Evolutionary conservation across 2,888 invertebrate species (phyloP).

Genomic region (Nemoura dubitans): DNA sequence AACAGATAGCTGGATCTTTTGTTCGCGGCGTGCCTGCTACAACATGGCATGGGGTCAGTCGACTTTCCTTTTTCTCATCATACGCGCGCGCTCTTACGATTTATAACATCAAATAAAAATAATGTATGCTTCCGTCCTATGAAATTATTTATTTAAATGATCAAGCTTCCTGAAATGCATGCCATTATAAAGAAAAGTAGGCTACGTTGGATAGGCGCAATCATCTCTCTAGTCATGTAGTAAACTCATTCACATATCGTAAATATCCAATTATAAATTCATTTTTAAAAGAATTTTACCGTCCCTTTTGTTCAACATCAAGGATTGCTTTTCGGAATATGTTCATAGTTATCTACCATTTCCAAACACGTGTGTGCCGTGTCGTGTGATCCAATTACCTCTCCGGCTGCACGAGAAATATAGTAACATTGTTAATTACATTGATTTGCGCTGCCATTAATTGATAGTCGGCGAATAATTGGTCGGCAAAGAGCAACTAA

Average conservation of each 20-base stretch:
- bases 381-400: neutral
- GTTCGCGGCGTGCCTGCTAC: neutral
- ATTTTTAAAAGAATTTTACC: neutral
- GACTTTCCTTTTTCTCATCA: neutral
- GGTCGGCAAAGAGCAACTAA: neutral
- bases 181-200: neutral
- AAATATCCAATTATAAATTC: neutral
- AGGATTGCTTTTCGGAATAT: neutral
- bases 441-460: neutral
- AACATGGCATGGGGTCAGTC: neutral
- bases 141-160: constrained; percentile 1
- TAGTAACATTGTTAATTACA: neutral
- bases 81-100: neutral
- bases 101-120: neutral
- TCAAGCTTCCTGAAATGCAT: neutral
- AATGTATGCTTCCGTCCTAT: neutral
- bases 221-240: neutral
- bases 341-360: neutral
- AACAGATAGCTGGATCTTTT: neutral
- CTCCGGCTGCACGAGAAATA: neutral
- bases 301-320: neutral
- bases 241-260: neutral
- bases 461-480: neutral
- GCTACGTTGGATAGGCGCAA: neutral
- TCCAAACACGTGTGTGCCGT: neutral